A percentile compares a stretch with the other conserved stretches of the same genome.
Evolutionary conservation across 2,797 vertebrate genomes (phyloP).

Genomic region (Phataginus tricuspis): DNA sequence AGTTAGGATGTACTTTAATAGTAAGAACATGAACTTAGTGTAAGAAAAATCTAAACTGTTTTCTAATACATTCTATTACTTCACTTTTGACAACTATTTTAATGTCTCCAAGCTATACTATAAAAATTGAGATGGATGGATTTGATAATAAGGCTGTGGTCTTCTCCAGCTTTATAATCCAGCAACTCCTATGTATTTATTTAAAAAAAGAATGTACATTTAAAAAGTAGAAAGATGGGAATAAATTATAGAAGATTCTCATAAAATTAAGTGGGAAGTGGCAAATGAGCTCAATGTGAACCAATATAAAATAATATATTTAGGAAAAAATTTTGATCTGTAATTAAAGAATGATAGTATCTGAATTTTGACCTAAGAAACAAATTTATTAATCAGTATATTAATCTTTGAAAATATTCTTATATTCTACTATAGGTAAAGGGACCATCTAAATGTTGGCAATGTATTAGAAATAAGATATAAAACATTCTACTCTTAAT

Average conservation of each 20-base stretch:
- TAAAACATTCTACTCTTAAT: background rate
- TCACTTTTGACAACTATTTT: slow-evolving; percentile 10
- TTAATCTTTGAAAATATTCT: slow-evolving; percentile 14
- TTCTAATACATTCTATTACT: slow-evolving; percentile 10
- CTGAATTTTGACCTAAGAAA: background rate
- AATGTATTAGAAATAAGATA: slow-evolving; percentile 28
- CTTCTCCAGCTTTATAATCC: slow-evolving; percentile 26
- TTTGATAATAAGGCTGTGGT: background rate
- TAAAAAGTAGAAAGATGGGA: background rate
- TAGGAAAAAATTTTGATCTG: background rate
- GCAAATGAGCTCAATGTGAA: background rate
- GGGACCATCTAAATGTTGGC: slow-evolving; percentile 17
- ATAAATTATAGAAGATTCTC: background rate
- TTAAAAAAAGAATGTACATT: background rate
- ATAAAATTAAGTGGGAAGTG: slow-evolving; percentile 18
- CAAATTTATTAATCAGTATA: slow-evolving; percentile 36
- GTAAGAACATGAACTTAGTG: background rate
- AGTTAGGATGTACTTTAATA: slow-evolving; percentile 14
- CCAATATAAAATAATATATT: background rate
- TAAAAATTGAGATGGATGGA: background rate
- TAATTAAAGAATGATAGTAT: background rate
- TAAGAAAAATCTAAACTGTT: slow-evolving; percentile 35
- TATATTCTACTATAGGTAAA: background rate
- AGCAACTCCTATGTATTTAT: slow-evolving; percentile 7
- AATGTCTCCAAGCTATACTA: background rate